phyloP scores from a whole-genome alignment of 2,888 invertebrate species.

The Athalia cordata region DNA sequence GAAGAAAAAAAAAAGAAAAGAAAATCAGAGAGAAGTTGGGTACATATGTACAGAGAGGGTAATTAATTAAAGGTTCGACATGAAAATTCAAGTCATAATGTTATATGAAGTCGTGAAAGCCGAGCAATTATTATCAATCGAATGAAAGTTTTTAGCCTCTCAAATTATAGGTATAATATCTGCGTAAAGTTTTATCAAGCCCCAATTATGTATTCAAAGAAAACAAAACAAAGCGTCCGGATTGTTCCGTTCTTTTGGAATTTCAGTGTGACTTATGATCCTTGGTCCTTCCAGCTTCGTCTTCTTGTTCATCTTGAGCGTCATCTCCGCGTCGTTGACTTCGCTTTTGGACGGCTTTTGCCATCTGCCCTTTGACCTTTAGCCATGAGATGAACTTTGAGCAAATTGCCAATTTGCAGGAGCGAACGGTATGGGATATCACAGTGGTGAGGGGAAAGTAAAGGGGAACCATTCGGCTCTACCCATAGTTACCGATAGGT shows the following conservation, averaged over 20 bases:
- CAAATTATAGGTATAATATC: too few relatives aligned
- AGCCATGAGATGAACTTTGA: constrained; percentile 56
- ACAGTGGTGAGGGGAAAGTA: constrained; percentile 17
- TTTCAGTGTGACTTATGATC: neutral
- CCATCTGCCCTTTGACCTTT: constrained; percentile 32
- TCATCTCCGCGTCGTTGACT: neutral
- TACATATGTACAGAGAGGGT: too few relatives aligned
- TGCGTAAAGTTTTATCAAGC: too few relatives aligned
- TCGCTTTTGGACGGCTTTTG: constrained; percentile 5
- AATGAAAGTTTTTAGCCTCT: too few relatives aligned
- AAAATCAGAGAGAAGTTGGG: too few relatives aligned
- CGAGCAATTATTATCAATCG: too few relatives aligned
- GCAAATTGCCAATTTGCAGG: constrained; percentile 62
- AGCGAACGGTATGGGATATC: constrained; percentile 39
- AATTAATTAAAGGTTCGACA: neutral
- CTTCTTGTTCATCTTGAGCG: constrained; percentile 1
- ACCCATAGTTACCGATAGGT: constrained; percentile 27
- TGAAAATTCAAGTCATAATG: neutral
- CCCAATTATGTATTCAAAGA: too few relatives aligned
- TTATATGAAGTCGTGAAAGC: too few relatives aligned
- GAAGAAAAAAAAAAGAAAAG: too few relatives aligned
- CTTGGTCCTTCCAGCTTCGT: neutral
- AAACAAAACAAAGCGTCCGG: too few relatives aligned
- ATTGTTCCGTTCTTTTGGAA: too few relatives aligned
- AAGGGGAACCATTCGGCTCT: constrained; percentile 15